Conservation (phyloP, 2,113 vertebrate genomes). For the Benitochromis conjunctus region DNA sequence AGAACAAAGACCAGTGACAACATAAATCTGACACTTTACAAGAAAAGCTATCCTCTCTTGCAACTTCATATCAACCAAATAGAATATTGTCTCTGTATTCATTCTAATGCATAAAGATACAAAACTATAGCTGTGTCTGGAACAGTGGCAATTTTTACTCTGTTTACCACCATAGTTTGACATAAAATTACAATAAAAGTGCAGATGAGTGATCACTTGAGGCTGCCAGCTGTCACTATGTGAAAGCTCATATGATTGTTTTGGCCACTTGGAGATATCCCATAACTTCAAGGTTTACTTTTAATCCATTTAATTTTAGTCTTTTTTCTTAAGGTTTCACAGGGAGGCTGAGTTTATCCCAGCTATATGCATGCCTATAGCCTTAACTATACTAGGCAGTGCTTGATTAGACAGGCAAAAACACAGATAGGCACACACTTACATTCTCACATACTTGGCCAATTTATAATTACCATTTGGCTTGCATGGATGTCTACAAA, state of each 20-base stretch:
- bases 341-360: neutral
- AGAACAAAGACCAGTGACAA: constrained; percentile 19
- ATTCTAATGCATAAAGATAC: neutral
- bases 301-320: neutral
- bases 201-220: neutral
- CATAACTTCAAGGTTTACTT: neutral
- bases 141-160: neutral
- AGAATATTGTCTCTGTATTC: neutral
- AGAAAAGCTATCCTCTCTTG: neutral
- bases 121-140: neutral
- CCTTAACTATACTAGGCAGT: neutral
- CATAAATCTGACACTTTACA: neutral
- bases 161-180: neutral
- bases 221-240: neutral
- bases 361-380: neutral
- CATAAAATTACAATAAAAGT: neutral
- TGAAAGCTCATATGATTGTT: neutral
- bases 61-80: neutral
- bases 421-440: neutral
- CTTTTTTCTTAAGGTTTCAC: neutral
- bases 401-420: neutral
- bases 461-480: neutral
- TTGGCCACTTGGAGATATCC: neutral
- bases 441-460: neutral
- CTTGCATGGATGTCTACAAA: neutral